Evolutionary conservation across 2,888 invertebrate species (phyloP).

Genomic region (Ormyrus rosae): DNA sequence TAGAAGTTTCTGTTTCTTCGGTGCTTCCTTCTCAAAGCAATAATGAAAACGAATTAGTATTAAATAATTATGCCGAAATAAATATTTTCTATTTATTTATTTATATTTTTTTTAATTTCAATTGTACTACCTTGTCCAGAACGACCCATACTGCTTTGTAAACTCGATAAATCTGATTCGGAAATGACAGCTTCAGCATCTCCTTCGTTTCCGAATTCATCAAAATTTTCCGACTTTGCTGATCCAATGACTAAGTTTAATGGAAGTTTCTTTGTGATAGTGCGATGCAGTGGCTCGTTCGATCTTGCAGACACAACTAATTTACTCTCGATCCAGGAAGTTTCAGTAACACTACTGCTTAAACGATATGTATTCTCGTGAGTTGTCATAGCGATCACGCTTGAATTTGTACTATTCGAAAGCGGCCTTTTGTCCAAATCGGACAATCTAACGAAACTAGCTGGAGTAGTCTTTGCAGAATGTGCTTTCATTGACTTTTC

Average conservation of each 20-base stretch:
- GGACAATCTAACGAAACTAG: constrained; percentile 85
- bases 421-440: constrained; percentile 84
- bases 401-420: constrained; percentile 72
- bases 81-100: not conserved
- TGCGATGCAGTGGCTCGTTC: constrained; percentile 76
- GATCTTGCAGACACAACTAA: constrained; percentile 80
- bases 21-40: constrained; percentile 68
- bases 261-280: constrained; percentile 66
- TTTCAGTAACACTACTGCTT: constrained; percentile 84
- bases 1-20: constrained; percentile 77
- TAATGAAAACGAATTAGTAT: not conserved
- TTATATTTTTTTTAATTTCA: too few species aligned
- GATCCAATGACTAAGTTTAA: constrained; percentile 1
- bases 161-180: constrained; percentile 76
- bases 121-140: constrained; percentile 73
- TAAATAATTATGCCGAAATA: not conserved
- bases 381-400: constrained; percentile 64
- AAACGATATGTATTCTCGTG: constrained; percentile 77
- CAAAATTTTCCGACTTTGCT: constrained; percentile 68
- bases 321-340: constrained; percentile 82
- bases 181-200: constrained; percentile 73
- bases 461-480: constrained; percentile 60
- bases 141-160: constrained; percentile 77
- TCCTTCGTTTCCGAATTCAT: constrained; percentile 61
- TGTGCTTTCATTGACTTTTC: constrained; percentile 35